Evolutionary conservation across 2,113 vertebrate genomes (phyloP).

Genomic region (Catharus minimus): DNA sequence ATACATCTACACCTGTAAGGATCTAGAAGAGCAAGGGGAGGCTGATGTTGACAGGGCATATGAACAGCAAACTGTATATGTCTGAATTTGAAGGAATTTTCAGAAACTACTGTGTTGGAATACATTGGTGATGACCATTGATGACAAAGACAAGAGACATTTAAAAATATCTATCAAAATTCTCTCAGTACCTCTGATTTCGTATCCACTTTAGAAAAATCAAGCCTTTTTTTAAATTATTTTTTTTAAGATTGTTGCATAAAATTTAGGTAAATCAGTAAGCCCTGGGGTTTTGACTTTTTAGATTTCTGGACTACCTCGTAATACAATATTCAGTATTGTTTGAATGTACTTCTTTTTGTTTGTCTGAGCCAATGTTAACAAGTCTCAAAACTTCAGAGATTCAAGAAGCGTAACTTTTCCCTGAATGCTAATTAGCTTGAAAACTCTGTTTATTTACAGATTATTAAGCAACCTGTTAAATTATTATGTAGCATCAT

Average conservation of each 20-base stretch:
- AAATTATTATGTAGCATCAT: constrained; percentile 14
- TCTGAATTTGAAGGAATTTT: background rate
- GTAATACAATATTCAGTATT: background rate
- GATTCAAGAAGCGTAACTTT: background rate
- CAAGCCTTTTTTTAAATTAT: background rate
- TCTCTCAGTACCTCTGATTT: background rate
- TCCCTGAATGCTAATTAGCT: background rate
- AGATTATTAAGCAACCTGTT: constrained; percentile 15
- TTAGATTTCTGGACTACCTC: background rate
- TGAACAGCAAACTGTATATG: background rate
- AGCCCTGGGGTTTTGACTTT: rapidly evolving
- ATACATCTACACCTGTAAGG: background rate
- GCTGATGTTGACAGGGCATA: background rate
- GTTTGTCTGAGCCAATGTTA: background rate
- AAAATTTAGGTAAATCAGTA: background rate
- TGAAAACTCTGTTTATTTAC: constrained; percentile 40
- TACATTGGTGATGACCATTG: rapidly evolving
- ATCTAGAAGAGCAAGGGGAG: background rate
- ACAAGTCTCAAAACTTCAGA: background rate
- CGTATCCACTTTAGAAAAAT: background rate
- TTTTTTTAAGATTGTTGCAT: background rate
- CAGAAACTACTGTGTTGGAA: background rate
- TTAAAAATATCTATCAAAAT: background rate
- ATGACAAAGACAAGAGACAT: rapidly evolving
- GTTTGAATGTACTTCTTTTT: background rate